These are phyloP conservation scores for Pterocles burchelli DNA, from an alignment of 2,113 vertebrate genomes.

Conservation along the genomic window DNA sequence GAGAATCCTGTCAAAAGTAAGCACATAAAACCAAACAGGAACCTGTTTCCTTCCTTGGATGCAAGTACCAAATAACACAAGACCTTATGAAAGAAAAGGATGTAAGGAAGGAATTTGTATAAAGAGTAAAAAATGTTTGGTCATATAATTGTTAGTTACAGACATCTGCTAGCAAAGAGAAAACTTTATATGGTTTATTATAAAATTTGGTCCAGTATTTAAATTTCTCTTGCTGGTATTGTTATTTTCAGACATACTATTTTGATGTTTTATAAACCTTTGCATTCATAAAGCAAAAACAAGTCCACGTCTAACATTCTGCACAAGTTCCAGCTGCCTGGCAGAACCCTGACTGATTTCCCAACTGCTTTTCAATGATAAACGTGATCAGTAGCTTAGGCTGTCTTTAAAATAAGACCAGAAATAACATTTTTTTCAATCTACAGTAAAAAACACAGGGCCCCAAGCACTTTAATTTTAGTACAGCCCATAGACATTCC, in stretches of 20 bases:
- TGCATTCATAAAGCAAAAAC: not conserved
- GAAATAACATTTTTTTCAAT: slow-evolving; percentile 23
- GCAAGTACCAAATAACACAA: not conserved
- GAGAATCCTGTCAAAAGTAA: not conserved
- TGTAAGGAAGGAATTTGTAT: not conserved
- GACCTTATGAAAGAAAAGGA: not conserved
- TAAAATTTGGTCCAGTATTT: not conserved
- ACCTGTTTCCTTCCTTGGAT: not conserved
- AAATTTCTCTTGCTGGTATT: not conserved
- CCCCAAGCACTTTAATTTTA: not conserved
- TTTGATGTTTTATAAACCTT: not conserved
- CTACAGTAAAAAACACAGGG: not conserved
- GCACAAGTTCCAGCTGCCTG: not conserved
- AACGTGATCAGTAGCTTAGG: not conserved
- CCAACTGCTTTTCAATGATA: not conserved
- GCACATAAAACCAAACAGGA: not conserved
- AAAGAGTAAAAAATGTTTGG: not conserved
- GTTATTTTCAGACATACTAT: not conserved
- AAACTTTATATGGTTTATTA: not conserved
- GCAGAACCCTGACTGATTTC: not conserved
- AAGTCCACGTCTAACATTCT: not conserved
- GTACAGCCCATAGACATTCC: slow-evolving; percentile 3
- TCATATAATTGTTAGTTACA: not conserved
- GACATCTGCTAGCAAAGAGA: not conserved
- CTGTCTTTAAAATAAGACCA: slow-evolving; percentile 24